These are phyloP conservation scores for Lineus longissimus DNA, from an alignment of 1,140 invertebrate genomes.

Conservation along the genomic window DNA sequence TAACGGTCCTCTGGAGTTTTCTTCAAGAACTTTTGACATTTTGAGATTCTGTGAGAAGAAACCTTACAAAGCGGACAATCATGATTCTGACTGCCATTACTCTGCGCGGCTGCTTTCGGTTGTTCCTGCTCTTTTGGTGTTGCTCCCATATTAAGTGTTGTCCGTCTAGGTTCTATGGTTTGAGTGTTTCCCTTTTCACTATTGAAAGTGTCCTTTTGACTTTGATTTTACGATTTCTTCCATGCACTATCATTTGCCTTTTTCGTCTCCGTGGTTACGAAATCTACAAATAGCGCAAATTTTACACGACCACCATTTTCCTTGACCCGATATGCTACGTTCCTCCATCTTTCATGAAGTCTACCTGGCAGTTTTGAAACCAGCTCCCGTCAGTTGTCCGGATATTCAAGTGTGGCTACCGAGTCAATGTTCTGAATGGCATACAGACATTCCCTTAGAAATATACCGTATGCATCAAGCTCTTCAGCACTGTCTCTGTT, in stretches of 20 bases:
- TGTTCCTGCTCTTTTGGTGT: too few species aligned
- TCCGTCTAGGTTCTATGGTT: too few species aligned
- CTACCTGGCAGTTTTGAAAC: constrained; percentile 18
- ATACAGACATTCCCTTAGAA: constrained; percentile 9
- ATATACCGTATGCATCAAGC: constrained; percentile 8
- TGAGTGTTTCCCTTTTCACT: too few species aligned
- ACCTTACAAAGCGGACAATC: not conserved
- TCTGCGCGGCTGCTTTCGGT: too few species aligned
- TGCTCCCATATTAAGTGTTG: too few species aligned
- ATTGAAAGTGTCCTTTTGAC: too few species aligned
- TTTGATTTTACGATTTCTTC: too few species aligned
- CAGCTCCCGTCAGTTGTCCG: constrained; percentile 15
- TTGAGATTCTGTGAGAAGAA: not conserved
- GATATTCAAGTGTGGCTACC: constrained; percentile 16
- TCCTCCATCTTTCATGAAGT: constrained; percentile 23
- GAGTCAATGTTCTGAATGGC: constrained; percentile 11
- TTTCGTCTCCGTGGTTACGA: constrained; percentile 19
- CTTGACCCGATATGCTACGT: constrained; percentile 11
- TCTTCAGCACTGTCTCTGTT: not conserved
- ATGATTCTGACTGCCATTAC: too few species aligned
- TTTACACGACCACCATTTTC: not conserved
- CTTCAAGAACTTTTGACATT: constrained; percentile 1
- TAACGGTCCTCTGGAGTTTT: not conserved
- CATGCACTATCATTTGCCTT: constrained; percentile 15
- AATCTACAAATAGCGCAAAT: constrained; percentile 17